Evolutionary conservation across 2,888 invertebrate species (phyloP), one percentile per base, ranked within the genome.

Genomic region (Phyllotreta striolata): DNA sequence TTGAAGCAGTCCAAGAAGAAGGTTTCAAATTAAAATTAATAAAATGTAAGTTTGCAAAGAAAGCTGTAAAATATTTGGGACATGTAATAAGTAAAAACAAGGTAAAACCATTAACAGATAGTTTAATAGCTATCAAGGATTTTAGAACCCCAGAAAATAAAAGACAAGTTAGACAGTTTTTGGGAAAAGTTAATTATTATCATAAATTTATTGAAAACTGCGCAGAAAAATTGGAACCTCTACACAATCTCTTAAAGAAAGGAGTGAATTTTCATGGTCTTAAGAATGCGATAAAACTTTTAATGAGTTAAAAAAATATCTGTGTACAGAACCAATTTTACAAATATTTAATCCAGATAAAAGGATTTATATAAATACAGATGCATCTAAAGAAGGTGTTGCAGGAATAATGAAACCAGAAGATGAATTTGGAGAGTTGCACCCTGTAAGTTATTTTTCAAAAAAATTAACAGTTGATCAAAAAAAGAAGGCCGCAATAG

Each of bases 11-110:
- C 24, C 37, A 56, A 13, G 44, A 51, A 37, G 56, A 57, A 47
- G 56, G 62, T 14, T 63, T 57, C 38, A 39, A 41, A 38, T 14
- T 57, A 38, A 63, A 63, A 63, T 54, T 58, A 10, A 12, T 46
- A 12, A 63, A 63, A 54, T 63, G 63, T 35, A 54, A 24, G 6
- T 63, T 63, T 58, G 54, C 63, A 40, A 8, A 12, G 4, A 34
- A 63, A 12, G 24, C 35, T 4, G 58, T 43, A 1, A 44, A 44
- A 37, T 58, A 63, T 39, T 54, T 63, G 10, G 46, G 58, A 7
- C 58, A 58, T 35, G 37, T 58, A 38, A 63, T 63, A 54, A 6
- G 46, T 35, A 49, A 58, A 35, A 63, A 58, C 35, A 35, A 39
- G 14, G 8, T 63, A 4, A 41, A 24, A 57, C 57, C 57, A 9